Evolutionary conservation across 1,140 invertebrate genomes (phyloP).

Genomic region (Lepidotrigona ventralis): DNA sequence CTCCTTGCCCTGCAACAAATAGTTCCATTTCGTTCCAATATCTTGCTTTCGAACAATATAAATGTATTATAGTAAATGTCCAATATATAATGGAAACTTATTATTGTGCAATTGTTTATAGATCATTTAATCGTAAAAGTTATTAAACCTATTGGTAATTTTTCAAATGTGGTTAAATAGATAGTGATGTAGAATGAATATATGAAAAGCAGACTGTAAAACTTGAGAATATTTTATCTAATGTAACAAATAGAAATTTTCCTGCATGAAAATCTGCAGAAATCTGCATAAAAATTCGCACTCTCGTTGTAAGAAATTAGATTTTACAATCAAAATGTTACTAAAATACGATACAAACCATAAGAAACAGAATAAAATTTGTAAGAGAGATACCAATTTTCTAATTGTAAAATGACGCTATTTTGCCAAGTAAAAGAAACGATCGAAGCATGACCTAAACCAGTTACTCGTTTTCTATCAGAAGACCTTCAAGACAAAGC

Average conservation of each 20-base stretch:
- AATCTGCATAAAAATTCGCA: too few relatives aligned
- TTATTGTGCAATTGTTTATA: background rate
- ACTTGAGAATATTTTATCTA: too few relatives aligned
- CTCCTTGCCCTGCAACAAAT: slow-evolving; percentile 84
- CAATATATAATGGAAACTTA: background rate
- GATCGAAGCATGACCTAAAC: background rate
- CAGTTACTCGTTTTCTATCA: background rate
- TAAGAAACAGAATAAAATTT: background rate
- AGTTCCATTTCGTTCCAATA: background rate
- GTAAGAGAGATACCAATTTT: background rate
- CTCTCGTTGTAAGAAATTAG: too few relatives aligned
- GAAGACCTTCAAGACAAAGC: background rate
- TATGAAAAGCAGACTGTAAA: too few relatives aligned
- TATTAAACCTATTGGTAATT: background rate
- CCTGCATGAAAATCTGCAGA: too few relatives aligned
- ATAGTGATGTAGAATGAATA: background rate
- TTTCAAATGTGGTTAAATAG: background rate
- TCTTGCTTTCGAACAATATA: background rate
- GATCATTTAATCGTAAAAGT: background rate
- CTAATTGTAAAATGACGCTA: background rate
- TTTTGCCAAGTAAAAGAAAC: too few relatives aligned
- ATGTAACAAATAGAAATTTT: too few relatives aligned
- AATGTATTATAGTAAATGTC: too few relatives aligned
- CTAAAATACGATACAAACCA: too few relatives aligned
- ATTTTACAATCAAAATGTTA: too few relatives aligned